These are phyloP conservation scores for Gryllus longicercus DNA, from an alignment of 2,888 invertebrate genomes.

Conservation along the genomic window DNA sequence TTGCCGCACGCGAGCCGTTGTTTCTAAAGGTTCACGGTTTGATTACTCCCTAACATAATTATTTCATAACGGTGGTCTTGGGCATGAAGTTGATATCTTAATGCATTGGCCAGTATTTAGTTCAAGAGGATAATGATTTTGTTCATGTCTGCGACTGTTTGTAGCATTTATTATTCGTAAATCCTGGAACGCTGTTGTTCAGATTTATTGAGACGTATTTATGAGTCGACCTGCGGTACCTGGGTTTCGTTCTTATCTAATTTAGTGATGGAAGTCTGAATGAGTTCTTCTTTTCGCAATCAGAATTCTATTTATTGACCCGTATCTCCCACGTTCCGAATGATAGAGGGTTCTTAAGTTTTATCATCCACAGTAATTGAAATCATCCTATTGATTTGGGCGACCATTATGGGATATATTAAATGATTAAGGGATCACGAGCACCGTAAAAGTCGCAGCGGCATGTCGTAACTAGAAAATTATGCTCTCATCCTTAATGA, in stretches of 20 bases:
- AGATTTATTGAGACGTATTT: constrained; percentile 6
- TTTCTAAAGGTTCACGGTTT: too few species aligned
- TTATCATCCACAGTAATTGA: neutral
- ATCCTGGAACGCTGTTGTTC: neutral
- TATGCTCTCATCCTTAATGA: neutral
- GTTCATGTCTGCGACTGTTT: neutral
- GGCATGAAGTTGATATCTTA: too few species aligned
- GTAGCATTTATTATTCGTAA: neutral
- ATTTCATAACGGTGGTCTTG: too few species aligned
- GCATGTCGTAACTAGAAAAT: constrained; percentile 7
- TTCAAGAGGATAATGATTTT: neutral
- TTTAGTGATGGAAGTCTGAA: constrained; percentile 5
- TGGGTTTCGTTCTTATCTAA: neutral
- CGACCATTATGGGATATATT: neutral
- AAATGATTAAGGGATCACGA: neutral
- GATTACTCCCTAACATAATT: too few species aligned
- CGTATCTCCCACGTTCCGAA: constrained; percentile 17
- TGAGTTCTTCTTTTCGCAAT: neutral
- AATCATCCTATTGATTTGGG: neutral
- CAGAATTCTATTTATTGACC: neutral
- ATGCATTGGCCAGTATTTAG: neutral
- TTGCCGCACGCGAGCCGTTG: too few species aligned
- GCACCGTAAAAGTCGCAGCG: neutral
- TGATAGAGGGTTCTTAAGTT: neutral
- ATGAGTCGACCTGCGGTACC: neutral